phyloP scores from a whole-genome alignment of 1,140 invertebrate species.

The Sogatella furcifera region DNA sequence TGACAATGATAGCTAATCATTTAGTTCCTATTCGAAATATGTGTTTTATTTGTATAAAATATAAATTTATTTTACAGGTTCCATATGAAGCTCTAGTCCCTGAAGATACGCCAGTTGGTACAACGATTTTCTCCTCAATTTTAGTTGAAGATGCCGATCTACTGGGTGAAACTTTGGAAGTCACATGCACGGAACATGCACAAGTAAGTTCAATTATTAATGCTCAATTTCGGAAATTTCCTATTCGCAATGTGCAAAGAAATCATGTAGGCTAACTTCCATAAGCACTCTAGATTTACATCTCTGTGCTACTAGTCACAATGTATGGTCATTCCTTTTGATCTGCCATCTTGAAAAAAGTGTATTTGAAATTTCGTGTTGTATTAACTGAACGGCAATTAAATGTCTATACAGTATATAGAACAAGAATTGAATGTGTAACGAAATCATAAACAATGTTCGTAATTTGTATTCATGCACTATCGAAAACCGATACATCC shows the following conservation, averaged over 20 bases:
- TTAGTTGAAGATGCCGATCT: slow-evolving; percentile 65
- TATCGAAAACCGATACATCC: no score
- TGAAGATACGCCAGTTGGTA: slow-evolving; percentile 64
- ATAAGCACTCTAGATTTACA: no score
- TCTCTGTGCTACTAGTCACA: no score
- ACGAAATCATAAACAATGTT: no score
- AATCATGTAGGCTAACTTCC: background rate
- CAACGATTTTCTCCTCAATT: slow-evolving; percentile 61
- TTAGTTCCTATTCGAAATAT: background rate
- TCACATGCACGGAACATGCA: slow-evolving; percentile 49
- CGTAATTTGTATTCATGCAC: no score
- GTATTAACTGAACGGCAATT: no score
- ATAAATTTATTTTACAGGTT: slow-evolving; percentile 37
- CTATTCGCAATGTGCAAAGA: background rate
- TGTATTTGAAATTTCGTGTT: no score
- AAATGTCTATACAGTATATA: no score
- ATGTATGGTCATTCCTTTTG: no score
- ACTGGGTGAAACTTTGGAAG: slow-evolving; percentile 65
- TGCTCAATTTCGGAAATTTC: no score
- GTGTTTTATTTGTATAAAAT: background rate
- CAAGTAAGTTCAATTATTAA: slow-evolving; percentile 31
- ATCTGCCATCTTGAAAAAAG: no score
- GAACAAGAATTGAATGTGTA: no score
- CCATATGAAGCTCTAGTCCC: slow-evolving; percentile 68
- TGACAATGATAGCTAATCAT: background rate